phyloP scores from a whole-genome alignment of 1,140 invertebrate genomes.

The Kradibia gibbosae region DNA sequence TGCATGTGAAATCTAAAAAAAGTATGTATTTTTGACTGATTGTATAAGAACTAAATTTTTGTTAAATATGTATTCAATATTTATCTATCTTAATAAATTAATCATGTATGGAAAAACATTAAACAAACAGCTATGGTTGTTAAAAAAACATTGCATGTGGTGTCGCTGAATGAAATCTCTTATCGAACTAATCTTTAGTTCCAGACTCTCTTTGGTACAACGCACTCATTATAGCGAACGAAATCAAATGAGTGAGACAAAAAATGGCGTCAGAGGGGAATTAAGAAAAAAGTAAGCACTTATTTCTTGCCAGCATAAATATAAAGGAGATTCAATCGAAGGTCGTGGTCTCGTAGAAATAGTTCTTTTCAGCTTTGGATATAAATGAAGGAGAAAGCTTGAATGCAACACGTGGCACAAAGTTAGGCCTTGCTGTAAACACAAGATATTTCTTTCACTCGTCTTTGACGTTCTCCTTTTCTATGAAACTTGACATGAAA shows the following conservation, averaged over 20 bases:
- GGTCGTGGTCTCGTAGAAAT: neutral
- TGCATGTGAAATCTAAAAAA: too few species aligned
- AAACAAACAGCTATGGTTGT: neutral
- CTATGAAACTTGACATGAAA: neutral
- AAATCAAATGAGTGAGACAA: slow-evolving; percentile 9
- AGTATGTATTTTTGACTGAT: too few species aligned
- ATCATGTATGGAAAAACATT: neutral
- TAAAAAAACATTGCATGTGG: neutral
- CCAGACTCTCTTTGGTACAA: neutral
- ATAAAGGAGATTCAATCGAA: neutral
- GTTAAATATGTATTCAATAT: too few species aligned
- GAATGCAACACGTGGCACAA: slow-evolving; percentile 55
- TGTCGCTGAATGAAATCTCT: neutral
- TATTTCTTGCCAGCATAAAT: neutral
- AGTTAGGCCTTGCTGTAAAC: slow-evolving; percentile 43
- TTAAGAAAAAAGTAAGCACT: neutral
- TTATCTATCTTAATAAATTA: neutral
- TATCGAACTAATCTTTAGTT: neutral
- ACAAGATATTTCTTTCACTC: slow-evolving; percentile 2
- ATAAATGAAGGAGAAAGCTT: neutral
- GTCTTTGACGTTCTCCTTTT: neutral
- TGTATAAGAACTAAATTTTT: too few species aligned
- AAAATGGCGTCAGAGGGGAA: neutral
- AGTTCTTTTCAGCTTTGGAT: neutral
- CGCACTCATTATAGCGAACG: neutral